Evolutionary conservation across 92 coral and sea anemone genomes (phyloP), one percentile per base, ranked within the genome.

Genomic region (Porites lobata): DNA sequence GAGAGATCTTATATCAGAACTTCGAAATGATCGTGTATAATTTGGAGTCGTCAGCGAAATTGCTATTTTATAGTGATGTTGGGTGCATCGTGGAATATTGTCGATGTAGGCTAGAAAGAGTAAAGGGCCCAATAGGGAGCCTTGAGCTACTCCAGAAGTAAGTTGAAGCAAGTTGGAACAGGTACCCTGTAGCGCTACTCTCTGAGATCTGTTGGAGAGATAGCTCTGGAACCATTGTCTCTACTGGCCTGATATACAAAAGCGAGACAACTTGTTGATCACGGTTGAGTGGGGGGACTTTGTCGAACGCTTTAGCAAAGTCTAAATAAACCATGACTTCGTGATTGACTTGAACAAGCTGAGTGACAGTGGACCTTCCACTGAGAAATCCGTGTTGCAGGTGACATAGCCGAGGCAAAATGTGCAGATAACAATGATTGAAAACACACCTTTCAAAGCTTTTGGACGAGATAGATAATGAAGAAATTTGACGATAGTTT

Each of bases 341-440:
- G 54, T 85, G 95, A 50, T 92, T 81, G 10, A 89, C 95, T 69
- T 85, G 86, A 2, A 82, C 59, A 0, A 92, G 86, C 20, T 92
- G 95, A 2, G 89, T 85, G 19, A 69, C 69, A 1, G 86, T 83
- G 1, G 85, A 83, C 38, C 81, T 89, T 8, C 86, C 92, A 57
- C 53, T 85, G 0, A 85, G 86, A 24, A 92, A 89, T 7, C 93
- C 93, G 59, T 92, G 92, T 79, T 89, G 96, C 19, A 90, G 93
- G 32, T 77, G 80, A 47, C 81, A 76, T 7, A 90, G 22, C 8
- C 18, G 66, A 20, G 80, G 79, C 1, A 52, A 15, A 47, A 92
- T 77, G 75, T 89, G 91, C 0, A 51, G 75, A 70, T 64, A 72
- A 64, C 93, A 92, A 75, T 65, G 86, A 15, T 89, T 90, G 76